Percentiles rank a stretch among this genome's conserved stretches.
Conservation (phyloP, 2,113 vertebrate genomes). For the Charadrius vociferus region DNA sequence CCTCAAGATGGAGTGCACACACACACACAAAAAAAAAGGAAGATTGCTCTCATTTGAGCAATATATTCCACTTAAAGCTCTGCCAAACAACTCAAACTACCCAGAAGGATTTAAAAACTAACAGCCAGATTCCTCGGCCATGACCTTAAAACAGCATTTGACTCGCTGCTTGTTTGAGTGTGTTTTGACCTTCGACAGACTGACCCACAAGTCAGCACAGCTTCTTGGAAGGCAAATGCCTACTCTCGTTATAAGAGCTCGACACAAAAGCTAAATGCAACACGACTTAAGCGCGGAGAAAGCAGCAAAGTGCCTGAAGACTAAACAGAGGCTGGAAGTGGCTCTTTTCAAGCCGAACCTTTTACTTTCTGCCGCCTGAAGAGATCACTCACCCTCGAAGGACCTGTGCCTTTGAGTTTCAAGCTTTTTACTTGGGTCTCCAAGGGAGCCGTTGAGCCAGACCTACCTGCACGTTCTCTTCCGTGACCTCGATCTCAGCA, state of each 20-base stretch:
- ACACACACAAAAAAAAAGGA: background rate
- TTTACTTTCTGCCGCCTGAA: conserved; percentile 2
- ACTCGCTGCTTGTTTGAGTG: conserved; percentile 1
- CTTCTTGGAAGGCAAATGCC: conserved; percentile 48
- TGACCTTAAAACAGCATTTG: background rate
- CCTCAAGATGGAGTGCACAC: background rate
- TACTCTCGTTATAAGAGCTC: background rate
- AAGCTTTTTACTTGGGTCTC: background rate
- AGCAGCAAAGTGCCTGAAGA: conserved; percentile 28
- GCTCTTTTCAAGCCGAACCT: background rate
- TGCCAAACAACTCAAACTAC: background rate
- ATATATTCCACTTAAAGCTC: background rate
- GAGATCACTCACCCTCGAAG: background rate
- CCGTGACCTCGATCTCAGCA: conserved; percentile 92
- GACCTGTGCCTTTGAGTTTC: background rate
- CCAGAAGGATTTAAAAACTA: conserved; percentile 29
- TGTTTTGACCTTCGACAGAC: conserved; percentile 35
- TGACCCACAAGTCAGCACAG: conserved; percentile 54
- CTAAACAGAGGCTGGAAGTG: background rate
- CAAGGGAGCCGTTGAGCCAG: background rate
- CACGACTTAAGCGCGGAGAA: background rate
- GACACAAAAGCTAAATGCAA: conserved; percentile 35
- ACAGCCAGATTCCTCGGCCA: background rate
- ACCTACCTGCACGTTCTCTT: conserved; percentile 94
- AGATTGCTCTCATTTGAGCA: conserved; percentile 3